Evolutionary conservation across 2,888 invertebrate species (phyloP).

Genomic region (Drosophila aldrichi): DNA sequence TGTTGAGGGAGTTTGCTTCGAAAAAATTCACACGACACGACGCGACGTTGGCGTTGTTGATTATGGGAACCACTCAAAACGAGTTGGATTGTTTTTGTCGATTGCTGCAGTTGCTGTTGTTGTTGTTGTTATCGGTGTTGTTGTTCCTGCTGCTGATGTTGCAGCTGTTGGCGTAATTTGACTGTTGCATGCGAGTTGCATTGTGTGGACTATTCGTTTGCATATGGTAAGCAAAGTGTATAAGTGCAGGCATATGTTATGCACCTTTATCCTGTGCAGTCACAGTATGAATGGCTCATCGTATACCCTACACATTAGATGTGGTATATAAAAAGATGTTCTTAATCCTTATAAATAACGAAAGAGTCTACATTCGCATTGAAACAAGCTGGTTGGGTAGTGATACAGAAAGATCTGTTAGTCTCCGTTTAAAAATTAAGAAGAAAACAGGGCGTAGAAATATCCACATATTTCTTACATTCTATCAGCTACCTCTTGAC

Average conservation of each 20-base stretch:
- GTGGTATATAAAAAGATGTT: not conserved
- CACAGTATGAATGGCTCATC: not conserved
- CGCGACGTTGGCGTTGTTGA: conserved; percentile 36
- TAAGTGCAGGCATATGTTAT: not conserved
- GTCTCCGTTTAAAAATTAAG: no score
- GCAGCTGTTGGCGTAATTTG: conserved; percentile 46
- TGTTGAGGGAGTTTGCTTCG: conserved; percentile 53
- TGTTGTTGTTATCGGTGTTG: conserved; percentile 22
- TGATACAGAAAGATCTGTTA: no score
- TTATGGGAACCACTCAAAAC: conserved; percentile 79
- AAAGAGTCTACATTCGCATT: no score
- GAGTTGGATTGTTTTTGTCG: conserved; percentile 60
- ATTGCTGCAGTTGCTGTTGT: not conserved
- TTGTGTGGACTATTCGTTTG: conserved; percentile 31
- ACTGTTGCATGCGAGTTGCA: conserved; percentile 48
- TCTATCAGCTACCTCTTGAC: no score
- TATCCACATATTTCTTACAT: no score
- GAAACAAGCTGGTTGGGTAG: no score
- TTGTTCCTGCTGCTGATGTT: conserved; percentile 27
- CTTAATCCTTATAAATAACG: not conserved
- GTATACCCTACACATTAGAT: conserved; percentile 1
- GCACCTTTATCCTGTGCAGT: not conserved
- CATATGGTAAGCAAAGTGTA: conserved; percentile 10
- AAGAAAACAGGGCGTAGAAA: no score
- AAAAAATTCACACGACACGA: conserved; percentile 71